phyloP scores from a whole-genome alignment of 2,888 invertebrate genomes.

The Actias luna region DNA sequence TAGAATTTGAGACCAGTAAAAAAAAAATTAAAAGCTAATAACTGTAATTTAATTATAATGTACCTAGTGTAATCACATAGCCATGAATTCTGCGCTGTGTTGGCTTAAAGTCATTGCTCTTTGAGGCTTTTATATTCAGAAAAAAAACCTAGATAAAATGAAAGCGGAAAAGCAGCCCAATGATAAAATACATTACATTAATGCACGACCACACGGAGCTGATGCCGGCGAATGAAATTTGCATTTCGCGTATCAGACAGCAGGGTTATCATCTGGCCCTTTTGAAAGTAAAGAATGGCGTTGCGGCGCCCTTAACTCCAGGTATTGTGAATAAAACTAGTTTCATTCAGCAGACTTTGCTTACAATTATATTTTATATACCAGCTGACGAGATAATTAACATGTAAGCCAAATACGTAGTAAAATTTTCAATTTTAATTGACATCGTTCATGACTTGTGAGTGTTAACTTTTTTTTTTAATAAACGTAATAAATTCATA shows the following conservation, averaged over 20 bases:
- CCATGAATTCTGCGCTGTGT: no score
- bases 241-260: conserved; percentile 48
- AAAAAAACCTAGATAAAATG: not conserved
- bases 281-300: conserved; percentile 48
- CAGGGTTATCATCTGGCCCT: conserved; percentile 62
- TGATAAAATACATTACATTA: conserved; percentile 29
- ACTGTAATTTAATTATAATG: no score
- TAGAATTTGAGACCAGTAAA: no score
- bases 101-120: not conserved
- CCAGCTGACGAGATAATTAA: no score
- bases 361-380: not conserved
- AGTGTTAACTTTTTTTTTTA: no score
- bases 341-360: not conserved
- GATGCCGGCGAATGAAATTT: conserved; percentile 38
- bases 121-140: not conserved
- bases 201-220: conserved; percentile 27
- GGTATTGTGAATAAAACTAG: conserved; percentile 4
- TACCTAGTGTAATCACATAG: no score
- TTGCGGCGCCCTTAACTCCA: conserved; percentile 39
- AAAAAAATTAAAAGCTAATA: no score
- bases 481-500: no score
- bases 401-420: no score
- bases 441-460: no score
- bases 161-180: conserved; percentile 21
- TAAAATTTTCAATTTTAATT: no score